phyloP scores from a whole-genome alignment of 2,888 invertebrate genomes.

The Acrocyrtus sp. region DNA sequence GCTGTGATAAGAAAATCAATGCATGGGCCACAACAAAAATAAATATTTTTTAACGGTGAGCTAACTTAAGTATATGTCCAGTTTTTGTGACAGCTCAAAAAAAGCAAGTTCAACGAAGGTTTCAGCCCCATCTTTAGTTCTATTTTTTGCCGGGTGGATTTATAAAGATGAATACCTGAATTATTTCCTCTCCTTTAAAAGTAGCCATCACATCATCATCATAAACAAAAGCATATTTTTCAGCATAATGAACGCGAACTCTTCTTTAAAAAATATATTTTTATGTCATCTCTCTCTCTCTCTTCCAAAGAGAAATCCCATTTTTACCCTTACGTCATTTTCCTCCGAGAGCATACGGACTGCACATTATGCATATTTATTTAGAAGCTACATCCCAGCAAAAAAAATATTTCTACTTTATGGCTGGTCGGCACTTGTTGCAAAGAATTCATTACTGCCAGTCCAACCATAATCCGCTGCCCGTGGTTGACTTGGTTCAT shows the following conservation, averaged over 20 bases:
- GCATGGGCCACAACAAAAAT: too few species aligned
- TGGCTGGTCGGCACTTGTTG: too few species aligned
- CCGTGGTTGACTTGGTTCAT: conserved; percentile 44
- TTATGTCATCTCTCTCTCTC: not conserved
- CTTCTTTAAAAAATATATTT: too few species aligned
- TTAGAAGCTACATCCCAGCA: not conserved
- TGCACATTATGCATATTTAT: not conserved
- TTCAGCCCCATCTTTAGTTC: not conserved
- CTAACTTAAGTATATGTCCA: not conserved
- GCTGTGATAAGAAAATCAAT: not conserved
- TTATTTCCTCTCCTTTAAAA: not conserved
- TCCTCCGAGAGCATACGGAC: not conserved
- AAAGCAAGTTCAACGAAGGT: too few species aligned
- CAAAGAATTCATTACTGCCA: too few species aligned
- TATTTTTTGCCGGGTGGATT: not conserved
- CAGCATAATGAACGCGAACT: too few species aligned
- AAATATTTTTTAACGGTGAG: too few species aligned
- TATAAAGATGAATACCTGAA: not conserved
- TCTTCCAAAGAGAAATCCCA: not conserved
- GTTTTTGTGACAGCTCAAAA: not conserved
- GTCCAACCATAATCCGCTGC: not conserved
- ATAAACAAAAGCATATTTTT: too few species aligned
- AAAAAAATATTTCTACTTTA: too few species aligned
- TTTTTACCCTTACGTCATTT: not conserved
- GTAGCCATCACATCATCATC: not conserved